Conservation (phyloP, 2,113 vertebrate species). For the Macheiramphus alcinus region DNA sequence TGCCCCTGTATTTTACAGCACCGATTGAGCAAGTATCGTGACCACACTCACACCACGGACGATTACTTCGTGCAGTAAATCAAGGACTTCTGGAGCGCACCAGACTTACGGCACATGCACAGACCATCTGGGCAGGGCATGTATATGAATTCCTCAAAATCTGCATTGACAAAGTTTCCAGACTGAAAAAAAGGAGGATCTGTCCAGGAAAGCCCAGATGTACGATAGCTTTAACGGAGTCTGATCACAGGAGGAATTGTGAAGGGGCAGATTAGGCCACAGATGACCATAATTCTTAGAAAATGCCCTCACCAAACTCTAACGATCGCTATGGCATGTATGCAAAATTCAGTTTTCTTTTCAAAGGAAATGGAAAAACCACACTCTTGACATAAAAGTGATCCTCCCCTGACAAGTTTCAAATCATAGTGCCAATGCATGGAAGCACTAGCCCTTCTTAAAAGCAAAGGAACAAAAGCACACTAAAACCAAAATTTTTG, state of each 20-base stretch:
- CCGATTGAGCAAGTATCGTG: not conserved
- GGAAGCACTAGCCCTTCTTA: not conserved
- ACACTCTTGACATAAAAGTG: not conserved
- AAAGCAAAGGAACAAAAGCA: not conserved
- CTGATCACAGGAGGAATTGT: not conserved
- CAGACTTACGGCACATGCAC: not conserved
- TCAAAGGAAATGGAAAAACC: not conserved
- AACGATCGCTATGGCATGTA: not conserved
- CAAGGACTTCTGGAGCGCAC: not conserved
- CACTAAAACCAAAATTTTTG: not conserved
- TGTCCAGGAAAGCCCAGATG: not conserved
- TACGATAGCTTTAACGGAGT: not conserved
- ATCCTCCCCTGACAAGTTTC: not conserved
- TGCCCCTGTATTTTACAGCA: not conserved
- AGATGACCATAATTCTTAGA: not conserved
- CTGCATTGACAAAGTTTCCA: not conserved
- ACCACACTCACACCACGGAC: not conserved
- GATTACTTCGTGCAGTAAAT: constrained; percentile 9
- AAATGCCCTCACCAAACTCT: not conserved
- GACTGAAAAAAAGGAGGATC: not conserved
- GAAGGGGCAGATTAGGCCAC: not conserved
- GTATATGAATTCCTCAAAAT: not conserved
- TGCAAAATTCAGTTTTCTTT: not conserved
- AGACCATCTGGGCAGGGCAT: constrained; percentile 13
- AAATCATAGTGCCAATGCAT: not conserved